Evolutionary conservation across 2,797 vertebrate species (phyloP), one percentile per base, ranked within the genome.

Genomic region (Neomorphus geoffroyi): DNA sequence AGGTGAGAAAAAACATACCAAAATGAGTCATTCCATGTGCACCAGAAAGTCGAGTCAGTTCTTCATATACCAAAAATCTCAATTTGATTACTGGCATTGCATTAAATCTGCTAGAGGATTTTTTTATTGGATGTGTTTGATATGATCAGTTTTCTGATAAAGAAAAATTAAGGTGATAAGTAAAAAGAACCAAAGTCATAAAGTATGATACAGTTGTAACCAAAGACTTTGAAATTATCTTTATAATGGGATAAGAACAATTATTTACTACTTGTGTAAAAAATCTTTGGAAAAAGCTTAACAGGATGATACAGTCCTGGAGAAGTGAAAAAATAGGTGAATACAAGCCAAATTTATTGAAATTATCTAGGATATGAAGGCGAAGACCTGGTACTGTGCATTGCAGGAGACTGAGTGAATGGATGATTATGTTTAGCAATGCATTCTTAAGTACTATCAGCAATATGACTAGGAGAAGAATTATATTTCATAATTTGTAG

Each of bases 61-160:
- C 83, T 85, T 74, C 61, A 74, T 79, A 87, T 81, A 93, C 51
- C 10, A 92, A 92, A 95, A 88, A 50, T 58, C 73, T 88, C 62
- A 94, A 91, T 37, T 78, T 93, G 94, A 93, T 93, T 94, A 86
- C 54, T 90, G 75, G 26, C 75, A 88, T 81, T 84, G 43, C 30
- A 75, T 85, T 91, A 85, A 86, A 92, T 92, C 51, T 88, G 37
- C 23, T 89, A 51, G 62, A 80, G 26, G 53, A 45, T 69, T 88
- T 91, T 81, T 81, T 75, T 66, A 83, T 78, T 93, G 61, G 35
- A 87, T 94, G n/a, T 51, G 53, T 80, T 93, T 70, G 57, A 92
- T 86, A 54, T 86, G 94, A 96, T 82, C 64, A 75, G 4, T 92
- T 95, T 92, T 84, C 37, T 94, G 94, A 93, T 74, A 85, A 65